Conservation (phyloP, 2,797 vertebrate genomes). For the Babyrousa celebensis region DNA sequence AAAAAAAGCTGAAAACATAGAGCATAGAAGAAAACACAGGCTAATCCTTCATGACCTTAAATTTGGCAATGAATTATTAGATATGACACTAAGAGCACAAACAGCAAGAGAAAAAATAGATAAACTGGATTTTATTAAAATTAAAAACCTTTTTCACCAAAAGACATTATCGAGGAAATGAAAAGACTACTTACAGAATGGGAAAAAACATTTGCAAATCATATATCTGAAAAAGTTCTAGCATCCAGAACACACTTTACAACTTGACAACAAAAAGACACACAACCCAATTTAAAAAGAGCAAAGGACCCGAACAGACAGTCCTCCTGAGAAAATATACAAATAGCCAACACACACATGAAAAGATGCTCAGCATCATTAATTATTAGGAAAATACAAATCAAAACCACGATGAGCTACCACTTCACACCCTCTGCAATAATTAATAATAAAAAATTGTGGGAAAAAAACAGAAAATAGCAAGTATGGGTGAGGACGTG, state of each 20-base stretch:
- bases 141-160: neutral
- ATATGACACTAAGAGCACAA: neutral
- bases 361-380: no score
- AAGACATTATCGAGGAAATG: neutral
- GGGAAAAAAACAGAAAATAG: neutral
- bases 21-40: neutral
- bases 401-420: neutral
- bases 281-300: neutral
- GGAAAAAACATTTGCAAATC: neutral
- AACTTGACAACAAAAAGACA: neutral
- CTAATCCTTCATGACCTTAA: neutral
- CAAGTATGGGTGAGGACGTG: neutral
- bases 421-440: neutral
- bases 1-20: no score
- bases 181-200: neutral
- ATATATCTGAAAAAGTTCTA: neutral
- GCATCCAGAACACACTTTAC: neutral
- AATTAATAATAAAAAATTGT: neutral
- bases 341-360: no score
- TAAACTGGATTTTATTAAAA: neutral
- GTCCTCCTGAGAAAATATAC: neutral
- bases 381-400: neutral
- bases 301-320: neutral
- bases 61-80: constrained; percentile 10
- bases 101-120: neutral